phyloP scores from a whole-genome alignment of 1,140 invertebrate genomes.

The Radopholus similis region DNA sequence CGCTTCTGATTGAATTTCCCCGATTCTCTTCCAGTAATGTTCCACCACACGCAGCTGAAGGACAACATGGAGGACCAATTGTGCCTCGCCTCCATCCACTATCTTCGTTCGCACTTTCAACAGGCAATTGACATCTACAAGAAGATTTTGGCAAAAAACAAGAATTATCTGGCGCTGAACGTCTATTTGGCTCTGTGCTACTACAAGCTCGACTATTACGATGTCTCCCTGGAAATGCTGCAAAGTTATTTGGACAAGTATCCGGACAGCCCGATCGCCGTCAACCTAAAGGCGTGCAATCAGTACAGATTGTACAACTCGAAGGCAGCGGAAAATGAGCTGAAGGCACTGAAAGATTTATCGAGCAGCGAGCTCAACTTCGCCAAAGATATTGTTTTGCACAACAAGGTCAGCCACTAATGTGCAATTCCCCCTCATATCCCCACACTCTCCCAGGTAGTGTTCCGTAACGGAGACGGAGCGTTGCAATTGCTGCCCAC shows the following conservation, averaged over 20 bases:
- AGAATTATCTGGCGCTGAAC: slow-evolving; percentile 85
- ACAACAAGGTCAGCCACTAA: slow-evolving; percentile 86
- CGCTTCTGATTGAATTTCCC: background rate
- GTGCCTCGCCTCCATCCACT: slow-evolving; percentile 90
- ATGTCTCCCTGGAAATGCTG: slow-evolving; percentile 75
- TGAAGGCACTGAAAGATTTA: slow-evolving; percentile 47
- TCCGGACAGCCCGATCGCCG: slow-evolving; percentile 86
- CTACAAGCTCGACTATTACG: slow-evolving; percentile 84
- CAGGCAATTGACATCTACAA: slow-evolving; percentile 99
- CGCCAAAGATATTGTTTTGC: slow-evolving; percentile 72
- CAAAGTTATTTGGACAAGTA: slow-evolving; percentile 85
- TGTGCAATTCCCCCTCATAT: background rate
- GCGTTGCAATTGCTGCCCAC: slow-evolving; percentile 83
- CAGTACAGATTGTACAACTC: slow-evolving; percentile 86
- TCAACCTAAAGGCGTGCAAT: slow-evolving; percentile 88
- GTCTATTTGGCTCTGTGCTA: slow-evolving; percentile 96
- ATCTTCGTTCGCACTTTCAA: slow-evolving; percentile 88
- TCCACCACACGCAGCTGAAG: slow-evolving; percentile 75
- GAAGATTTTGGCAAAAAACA: slow-evolving; percentile 81
- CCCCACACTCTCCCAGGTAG: slow-evolving; percentile 62
- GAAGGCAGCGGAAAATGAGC: slow-evolving; percentile 74
- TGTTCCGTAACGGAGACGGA: slow-evolving; percentile 88
- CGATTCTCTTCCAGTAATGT: background rate
- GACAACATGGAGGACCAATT: slow-evolving; percentile 86
- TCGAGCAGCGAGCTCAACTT: slow-evolving; percentile 37